These are phyloP conservation scores for Escarpia spicata DNA, from an alignment of 2,888 invertebrate species.

Conservation along the genomic window DNA sequence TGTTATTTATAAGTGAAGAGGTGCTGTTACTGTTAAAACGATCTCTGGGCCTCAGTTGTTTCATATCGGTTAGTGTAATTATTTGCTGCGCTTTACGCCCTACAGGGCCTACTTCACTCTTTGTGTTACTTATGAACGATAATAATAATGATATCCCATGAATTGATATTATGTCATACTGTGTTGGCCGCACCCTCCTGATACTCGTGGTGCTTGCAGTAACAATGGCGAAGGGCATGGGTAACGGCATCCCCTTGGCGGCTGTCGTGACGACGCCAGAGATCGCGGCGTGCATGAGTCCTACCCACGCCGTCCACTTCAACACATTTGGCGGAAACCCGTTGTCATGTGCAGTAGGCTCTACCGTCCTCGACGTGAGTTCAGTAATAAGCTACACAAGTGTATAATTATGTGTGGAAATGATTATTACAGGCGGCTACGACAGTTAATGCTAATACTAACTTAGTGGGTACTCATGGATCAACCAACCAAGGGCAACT, in stretches of 20 bases:
- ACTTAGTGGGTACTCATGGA: too few relatives aligned
- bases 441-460: too few relatives aligned
- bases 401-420: background rate
- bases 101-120: too few relatives aligned
- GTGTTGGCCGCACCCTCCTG: background rate
- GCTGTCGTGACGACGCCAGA: slow-evolving; percentile 92
- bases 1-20: too few relatives aligned
- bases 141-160: background rate
- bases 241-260: slow-evolving; percentile 95
- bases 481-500: background rate
- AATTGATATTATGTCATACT: background rate
- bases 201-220: slow-evolving; percentile 46
- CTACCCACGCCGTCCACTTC: slow-evolving; percentile 80
- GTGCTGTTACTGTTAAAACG: too few relatives aligned
- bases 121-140: background rate
- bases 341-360: slow-evolving; percentile 85
- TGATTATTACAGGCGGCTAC: too few relatives aligned
- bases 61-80: too few relatives aligned
- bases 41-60: too few relatives aligned
- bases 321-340: slow-evolving; percentile 98
- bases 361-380: slow-evolving; percentile 89
- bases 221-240: slow-evolving; percentile 67
- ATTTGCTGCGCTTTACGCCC: too few relatives aligned
- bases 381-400: background rate
- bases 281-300: slow-evolving; percentile 80